Evolutionary conservation across 2,113 vertebrate genomes (phyloP), one percentile per base, ranked within the genome.

Genomic region (Panthera leo): DNA sequence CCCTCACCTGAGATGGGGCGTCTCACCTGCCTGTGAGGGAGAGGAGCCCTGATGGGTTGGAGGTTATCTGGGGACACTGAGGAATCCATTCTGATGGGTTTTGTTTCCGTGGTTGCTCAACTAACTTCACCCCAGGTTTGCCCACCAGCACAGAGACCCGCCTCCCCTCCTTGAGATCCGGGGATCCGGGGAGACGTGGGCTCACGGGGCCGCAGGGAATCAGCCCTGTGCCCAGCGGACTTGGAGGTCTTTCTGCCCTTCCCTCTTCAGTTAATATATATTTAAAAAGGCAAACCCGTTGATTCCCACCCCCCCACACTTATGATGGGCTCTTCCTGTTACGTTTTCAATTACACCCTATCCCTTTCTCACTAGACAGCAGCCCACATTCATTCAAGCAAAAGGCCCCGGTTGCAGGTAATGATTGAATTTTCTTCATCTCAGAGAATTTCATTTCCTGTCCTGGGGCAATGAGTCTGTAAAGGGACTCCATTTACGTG

Each of bases 361-460:
- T 97, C 98, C 97, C 95, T 53, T 95, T 96, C 97, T 98, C 98
- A 97, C 98, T 97, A 98, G 98, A 96, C 91, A 96, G 53, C 27
- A 97, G 94, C 97, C 95, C 94, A 48, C 96, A 94, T 97, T 98
- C 98, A 98, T 98, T 98, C 91, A 94, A 97, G 98, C 97, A 95
- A 97, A 97, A 97, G 97, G 97, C 97, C 95, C 93, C 95, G 97
- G 98, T 98, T 5, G 97, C 98, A 98, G 97, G 94, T 98, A 97
- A 98, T 98, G 98, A 98, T 94, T 98, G 98, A 97, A 98, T 98
- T 98, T 98, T 97, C 98, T 98, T 98, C 97, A 94, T 98, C 98
- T 98, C 94, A 92, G 97, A 98, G 98, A 98, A 98, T 97, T 97
- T 98, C 94, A 76, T 97, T 95, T 98, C 97, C 96, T 98, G 92